Evolutionary conservation across 1,140 invertebrate genomes (phyloP).

Genomic region (Drosophila rhopaloa): DNA sequence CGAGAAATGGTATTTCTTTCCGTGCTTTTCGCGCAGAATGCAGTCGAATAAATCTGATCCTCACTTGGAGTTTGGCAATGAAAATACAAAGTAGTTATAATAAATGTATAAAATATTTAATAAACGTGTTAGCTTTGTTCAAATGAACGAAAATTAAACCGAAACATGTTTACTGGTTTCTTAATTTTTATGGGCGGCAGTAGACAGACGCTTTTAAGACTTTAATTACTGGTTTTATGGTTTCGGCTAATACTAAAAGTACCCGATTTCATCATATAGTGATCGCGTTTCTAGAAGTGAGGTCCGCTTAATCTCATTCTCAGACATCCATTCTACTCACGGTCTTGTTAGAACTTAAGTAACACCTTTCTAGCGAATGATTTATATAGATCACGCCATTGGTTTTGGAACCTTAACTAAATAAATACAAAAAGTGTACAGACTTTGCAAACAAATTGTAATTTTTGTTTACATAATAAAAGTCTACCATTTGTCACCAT

Average conservation of each 20-base stretch:
- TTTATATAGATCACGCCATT: no score
- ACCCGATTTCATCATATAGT: conserved; percentile 10
- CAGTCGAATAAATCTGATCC: conserved; percentile 23
- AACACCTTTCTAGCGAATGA: no score
- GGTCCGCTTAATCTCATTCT: background rate
- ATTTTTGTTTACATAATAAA: no score
- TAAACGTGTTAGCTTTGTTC: no score
- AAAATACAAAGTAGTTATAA: conserved; percentile 14
- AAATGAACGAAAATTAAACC: conserved; percentile 1
- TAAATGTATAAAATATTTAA: conserved; percentile 4
- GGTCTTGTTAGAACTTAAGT: no score
- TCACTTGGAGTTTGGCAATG: conserved; percentile 32
- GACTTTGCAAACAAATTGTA: no score
- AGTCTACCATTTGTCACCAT: no score
- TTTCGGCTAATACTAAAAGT: background rate
- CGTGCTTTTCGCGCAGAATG: conserved; percentile 45
- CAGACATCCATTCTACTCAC: no score
- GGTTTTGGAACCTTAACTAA: no score
- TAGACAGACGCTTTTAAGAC: background rate
- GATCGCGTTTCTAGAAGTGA: background rate
- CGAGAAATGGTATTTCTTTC: conserved; percentile 82
- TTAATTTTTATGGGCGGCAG: background rate
- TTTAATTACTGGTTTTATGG: background rate
- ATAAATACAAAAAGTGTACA: no score
- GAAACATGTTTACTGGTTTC: conserved; percentile 9